Base-by-base conservation (phyloP, 2,888 invertebrate species). In the Ormyrus thymus region DNA sequence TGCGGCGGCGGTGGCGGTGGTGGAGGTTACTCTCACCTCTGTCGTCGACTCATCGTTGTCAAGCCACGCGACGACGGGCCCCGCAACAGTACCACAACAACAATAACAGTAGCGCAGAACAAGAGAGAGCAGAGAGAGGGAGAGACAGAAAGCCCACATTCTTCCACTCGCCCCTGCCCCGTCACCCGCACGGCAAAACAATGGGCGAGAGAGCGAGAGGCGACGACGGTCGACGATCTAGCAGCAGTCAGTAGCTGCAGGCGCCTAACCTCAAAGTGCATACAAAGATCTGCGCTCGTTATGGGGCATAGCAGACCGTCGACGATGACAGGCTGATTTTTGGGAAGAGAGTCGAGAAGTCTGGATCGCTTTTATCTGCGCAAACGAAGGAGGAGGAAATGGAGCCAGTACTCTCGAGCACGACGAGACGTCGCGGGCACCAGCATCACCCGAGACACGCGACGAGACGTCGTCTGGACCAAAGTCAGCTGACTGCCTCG, bases 1-100 rank as follows among this genome's bases (percentile, higher is more conserved):
- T 89, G 90, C 91, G 90, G 93, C 93, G 55, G 64, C 58, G 66
- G 61, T 50, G 56, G 53, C 93, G 68, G 55, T 93, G 93, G 92
- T 91, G 90, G 91, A 89, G 91, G 90, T 90, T 87, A 86, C 87
- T 64, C 86, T 69, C 58, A 62, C 50, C 55, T 62, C 55, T 56
- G 77, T 64, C 55, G 68, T 71, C 71, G 56, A 69, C 61, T 80
- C 74, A 65, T 80, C 77, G 61, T 69, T 46, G 11, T 56, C 48
- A 51, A n/a, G 9, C 55, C 45, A 7, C 61, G n/a, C 29, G 15
- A 7, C 64, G n/a, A 65, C 29, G 62, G 56, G 29, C 29, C 29
- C 29, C 29, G 29, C 29, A 29, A 29, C 29, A 29, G 29, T 29
- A 29, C 29, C 29, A 29, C 58, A 65, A 65, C 55, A 64, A 77